Evolutionary conservation across 2,888 invertebrate species (phyloP).

Genomic region (Yponomeuta evonymella): DNA sequence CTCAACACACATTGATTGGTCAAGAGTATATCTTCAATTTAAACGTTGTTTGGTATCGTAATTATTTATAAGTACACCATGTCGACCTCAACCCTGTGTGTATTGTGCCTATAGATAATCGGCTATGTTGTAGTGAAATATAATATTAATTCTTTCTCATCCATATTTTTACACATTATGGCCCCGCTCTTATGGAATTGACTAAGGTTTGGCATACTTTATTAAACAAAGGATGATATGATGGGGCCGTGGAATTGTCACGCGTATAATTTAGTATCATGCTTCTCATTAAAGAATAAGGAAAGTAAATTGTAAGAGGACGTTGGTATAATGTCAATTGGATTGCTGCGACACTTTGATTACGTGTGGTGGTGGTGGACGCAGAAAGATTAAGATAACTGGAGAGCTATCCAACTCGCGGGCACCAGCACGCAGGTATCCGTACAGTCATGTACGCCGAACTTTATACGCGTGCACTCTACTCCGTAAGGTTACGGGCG

Average conservation of each 20-base stretch:
- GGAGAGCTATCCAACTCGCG: background rate
- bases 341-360: background rate
- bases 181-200: background rate
- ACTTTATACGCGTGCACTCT: no score
- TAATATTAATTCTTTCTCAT: background rate
- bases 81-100: background rate
- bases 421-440: background rate
- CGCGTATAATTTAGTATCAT: background rate
- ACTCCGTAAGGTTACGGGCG: no score
- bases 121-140: background rate
- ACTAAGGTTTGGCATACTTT: background rate
- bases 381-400: background rate
- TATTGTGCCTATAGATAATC: background rate
- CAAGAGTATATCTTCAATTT: background rate
- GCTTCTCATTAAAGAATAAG: background rate
- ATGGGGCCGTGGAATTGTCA: background rate
- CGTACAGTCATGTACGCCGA: no score
- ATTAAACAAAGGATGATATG: no score
- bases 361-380: background rate
- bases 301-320: background rate
- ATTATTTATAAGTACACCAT: background rate
- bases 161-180: background rate
- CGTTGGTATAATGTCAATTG: background rate
- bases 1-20: background rate
- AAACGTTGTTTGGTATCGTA: background rate